Conservation (phyloP, 2,113 vertebrate genomes). For the Dipodomys stephensi region DNA sequence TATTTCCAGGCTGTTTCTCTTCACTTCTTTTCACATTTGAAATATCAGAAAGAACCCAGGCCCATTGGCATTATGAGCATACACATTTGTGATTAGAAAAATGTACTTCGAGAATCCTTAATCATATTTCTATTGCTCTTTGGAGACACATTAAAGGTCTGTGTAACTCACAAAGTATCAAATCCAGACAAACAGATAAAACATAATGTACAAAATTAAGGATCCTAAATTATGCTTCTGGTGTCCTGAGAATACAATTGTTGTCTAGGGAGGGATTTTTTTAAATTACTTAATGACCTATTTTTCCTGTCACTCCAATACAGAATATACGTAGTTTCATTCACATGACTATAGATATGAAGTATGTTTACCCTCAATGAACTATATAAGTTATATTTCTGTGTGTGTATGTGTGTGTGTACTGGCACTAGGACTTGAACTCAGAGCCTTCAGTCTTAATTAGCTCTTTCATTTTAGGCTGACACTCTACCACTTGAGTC, state of each 20-base stretch:
- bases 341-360: neutral
- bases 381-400: no score
- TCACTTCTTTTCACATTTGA: conserved; percentile 4
- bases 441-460: no score
- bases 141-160: neutral
- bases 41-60: conserved; percentile 3
- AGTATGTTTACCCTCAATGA: no score
- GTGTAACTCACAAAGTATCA: neutral
- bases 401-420: no score
- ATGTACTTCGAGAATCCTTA: conserved; percentile 1
- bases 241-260: conserved; percentile 2
- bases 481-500: no score
- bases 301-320: neutral
- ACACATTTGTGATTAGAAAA: conserved; percentile 34
- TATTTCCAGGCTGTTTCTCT: neutral
- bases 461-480: no score
- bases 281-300: neutral
- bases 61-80: neutral
- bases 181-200: conserved; percentile 35
- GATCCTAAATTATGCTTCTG: neutral
- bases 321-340: neutral
- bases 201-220: neutral
- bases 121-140: conserved; percentile 16
- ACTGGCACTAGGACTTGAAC: no score
- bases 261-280: conserved; percentile 20